Conservation (phyloP, 1,140 invertebrate genomes). For the Drosophila nebulosa region DNA sequence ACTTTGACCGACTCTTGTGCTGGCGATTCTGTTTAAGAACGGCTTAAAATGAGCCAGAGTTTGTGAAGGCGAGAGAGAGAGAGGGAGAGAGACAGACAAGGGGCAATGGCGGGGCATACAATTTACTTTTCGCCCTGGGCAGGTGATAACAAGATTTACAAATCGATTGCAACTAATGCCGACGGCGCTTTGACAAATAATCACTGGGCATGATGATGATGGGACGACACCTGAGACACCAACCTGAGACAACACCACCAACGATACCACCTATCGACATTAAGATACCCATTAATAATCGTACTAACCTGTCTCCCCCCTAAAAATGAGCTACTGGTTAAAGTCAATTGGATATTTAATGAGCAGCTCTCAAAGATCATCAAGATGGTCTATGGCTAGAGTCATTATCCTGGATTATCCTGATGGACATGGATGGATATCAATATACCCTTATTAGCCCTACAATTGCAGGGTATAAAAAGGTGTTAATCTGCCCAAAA, state of each 20-base stretch:
- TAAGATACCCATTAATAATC: neutral
- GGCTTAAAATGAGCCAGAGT: slow-evolving; percentile 50
- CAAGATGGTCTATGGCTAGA: no score
- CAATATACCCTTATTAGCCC: neutral
- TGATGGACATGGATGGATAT: neutral
- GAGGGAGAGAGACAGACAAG: neutral
- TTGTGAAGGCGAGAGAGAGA: neutral
- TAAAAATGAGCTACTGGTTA: no score
- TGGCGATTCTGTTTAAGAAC: slow-evolving; percentile 57
- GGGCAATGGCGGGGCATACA: neutral
- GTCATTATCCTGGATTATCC: neutral
- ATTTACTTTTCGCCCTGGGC: neutral
- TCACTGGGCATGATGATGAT: neutral
- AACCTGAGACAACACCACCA: neutral
- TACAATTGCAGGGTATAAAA: neutral
- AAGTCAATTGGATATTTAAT: no score
- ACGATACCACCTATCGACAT: neutral
- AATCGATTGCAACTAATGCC: slow-evolving; percentile 59
- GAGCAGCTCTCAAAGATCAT: no score
- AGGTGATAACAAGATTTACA: slow-evolving; percentile 78
- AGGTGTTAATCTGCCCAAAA: slow-evolving; percentile 9
- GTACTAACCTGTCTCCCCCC: no score
- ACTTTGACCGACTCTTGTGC: slow-evolving; percentile 5
- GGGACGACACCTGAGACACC: neutral
- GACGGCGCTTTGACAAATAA: slow-evolving; percentile 59